Evolutionary conservation across 2,113 vertebrate species (phyloP), one percentile per base, ranked within the genome.

Genomic region (Cnemophilus loriae): DNA sequence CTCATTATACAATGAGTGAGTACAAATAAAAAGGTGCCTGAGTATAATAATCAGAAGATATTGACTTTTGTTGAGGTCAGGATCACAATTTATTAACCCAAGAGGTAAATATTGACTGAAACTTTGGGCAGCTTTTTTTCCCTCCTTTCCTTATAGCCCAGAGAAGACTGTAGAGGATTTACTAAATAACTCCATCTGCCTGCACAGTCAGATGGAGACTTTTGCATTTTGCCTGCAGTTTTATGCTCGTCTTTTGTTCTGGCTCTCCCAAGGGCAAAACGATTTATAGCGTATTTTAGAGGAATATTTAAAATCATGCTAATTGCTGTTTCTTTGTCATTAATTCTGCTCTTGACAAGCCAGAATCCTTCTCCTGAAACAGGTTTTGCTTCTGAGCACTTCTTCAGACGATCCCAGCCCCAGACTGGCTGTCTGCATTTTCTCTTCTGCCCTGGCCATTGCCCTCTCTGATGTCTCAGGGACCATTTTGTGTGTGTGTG

Each of bases 71-170:
- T 82, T 95, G 96, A 96, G 95, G 96, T 97, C 96, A 94, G 93
- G 96, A 97, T 95, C 90, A 96, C 94, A 97, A 97, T 98, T 98
- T 97, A 97, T 98, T 97, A 98, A 97, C 95, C 97, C 70, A 77
- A 84, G 95, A 98, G 95, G 95, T 97, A 98, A 98, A 97, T 97
- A 98, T 97, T 97, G 97, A 97, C 96, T 91, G 95, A 94, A 98
- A 98, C 93, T 98, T 98, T 94, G 90, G 94, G 90, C 78, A 96
- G 96, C 63, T 73, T 89, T 87, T 83, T 55, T 13, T 3, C 6
- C 7, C 8, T 33, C 28, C 65, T 53, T 78, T 86, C 15, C 47
- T 91, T 82, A 60, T 84, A 91, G 81, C 60, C 26, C 46, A 84
- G 77, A 94, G 73, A 94, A 82, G 81, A 44, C 55, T 63, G 52